Conservation (phyloP, 1,140 invertebrate species). For the Zaprionus davidi region DNA sequence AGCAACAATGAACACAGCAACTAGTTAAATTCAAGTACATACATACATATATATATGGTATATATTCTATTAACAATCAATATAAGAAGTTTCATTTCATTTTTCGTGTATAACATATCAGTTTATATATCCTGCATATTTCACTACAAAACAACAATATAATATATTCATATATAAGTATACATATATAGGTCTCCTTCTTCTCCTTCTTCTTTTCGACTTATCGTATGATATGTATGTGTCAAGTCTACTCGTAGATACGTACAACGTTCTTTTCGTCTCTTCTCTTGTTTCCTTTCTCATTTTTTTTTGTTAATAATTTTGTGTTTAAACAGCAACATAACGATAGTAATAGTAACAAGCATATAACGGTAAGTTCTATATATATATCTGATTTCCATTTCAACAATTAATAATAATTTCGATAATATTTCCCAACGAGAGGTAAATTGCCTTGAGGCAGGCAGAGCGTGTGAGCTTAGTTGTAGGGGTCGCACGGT, state of each 20-base stretch:
- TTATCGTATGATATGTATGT: slow-evolving; percentile 73
- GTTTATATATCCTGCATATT: slow-evolving; percentile 25
- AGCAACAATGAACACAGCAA: slow-evolving; percentile 82
- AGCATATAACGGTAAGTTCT: slow-evolving; percentile 16
- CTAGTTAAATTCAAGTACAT: slow-evolving; percentile 58
- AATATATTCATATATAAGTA: slow-evolving; percentile 41
- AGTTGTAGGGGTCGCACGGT: too few relatives aligned
- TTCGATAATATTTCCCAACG: not conserved
- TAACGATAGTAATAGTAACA: slow-evolving; percentile 32
- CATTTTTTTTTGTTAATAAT: not conserved
- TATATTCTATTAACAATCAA: slow-evolving; percentile 24
- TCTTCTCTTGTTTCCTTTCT: not conserved
- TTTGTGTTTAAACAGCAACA: slow-evolving; percentile 5
- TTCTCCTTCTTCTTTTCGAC: slow-evolving; percentile 9
- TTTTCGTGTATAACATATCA: slow-evolving; percentile 57
- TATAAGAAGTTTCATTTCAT: slow-evolving; percentile 19
- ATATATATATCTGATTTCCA: not conserved
- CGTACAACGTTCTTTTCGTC: slow-evolving; percentile 37
- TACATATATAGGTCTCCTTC: slow-evolving; percentile 26
- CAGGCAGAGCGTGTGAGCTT: not conserved
- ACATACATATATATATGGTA: slow-evolving; percentile 2
- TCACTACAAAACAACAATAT: slow-evolving; percentile 62
- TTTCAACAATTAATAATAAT: not conserved
- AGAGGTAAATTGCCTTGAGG: not conserved
- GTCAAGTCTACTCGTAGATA: slow-evolving; percentile 70